A percentile compares a stretch with the other conserved stretches of the same genome.
Conservation (phyloP, 2,888 invertebrate species). For the Phasia obesa region DNA sequence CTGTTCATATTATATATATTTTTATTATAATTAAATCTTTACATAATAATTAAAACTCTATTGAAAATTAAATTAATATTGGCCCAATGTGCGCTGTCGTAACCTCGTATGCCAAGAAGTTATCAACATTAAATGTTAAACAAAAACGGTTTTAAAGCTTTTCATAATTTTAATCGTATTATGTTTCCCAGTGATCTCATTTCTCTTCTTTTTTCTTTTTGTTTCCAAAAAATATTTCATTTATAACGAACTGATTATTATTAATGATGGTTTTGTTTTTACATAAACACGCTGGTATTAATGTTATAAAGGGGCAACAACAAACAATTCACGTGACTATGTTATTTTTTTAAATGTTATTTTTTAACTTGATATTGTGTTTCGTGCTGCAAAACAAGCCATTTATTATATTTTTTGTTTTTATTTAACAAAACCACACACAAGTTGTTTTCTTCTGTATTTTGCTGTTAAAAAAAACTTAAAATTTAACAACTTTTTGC, state of each 20-base stretch:
- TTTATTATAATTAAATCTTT: no score
- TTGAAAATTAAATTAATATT: no score
- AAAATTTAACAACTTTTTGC: not conserved
- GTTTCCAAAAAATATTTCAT: no score
- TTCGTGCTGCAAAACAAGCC: slow-evolving; percentile 9
- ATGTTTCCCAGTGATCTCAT: slow-evolving; percentile 43
- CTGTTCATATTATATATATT: no score
- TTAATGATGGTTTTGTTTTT: no score
- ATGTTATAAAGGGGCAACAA: no score
- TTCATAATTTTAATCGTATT: not conserved
- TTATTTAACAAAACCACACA: not conserved
- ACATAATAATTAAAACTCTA: no score
- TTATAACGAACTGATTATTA: no score
- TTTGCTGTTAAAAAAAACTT: not conserved
- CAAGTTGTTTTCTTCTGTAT: not conserved
- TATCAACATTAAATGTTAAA: no score
- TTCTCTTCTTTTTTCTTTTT: slow-evolving; percentile 4
- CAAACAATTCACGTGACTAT: slow-evolving; percentile 50
- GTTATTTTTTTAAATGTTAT: not conserved
- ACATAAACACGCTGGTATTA: no score
- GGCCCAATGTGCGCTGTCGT: no score
- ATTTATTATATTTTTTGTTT: not conserved
- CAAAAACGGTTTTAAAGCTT: not conserved
- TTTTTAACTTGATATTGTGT: not conserved
- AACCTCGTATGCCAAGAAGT: no score